phyloP scores from a whole-genome alignment of 2,888 invertebrate genomes.

The Dasypolia templi region DNA sequence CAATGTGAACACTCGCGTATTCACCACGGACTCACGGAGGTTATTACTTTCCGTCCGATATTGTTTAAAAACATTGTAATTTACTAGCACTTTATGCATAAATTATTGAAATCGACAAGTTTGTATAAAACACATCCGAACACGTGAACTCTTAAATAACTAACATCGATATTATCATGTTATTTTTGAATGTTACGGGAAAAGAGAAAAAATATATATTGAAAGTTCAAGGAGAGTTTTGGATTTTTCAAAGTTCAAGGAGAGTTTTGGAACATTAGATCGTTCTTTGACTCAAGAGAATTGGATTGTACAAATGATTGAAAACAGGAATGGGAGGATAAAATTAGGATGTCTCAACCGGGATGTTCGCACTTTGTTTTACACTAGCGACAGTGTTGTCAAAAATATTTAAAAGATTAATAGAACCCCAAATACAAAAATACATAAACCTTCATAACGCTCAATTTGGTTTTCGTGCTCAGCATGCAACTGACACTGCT shows the following conservation, averaged over 20 bases:
- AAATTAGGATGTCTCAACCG: conserved; percentile 20
- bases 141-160: conserved; percentile 35
- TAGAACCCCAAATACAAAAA: no score
- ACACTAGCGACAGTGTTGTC: no score
- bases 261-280: conserved; percentile 14
- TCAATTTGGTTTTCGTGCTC: no score
- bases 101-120: conserved; percentile 42
- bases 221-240: conserved; percentile 13
- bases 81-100: conserved; percentile 40
- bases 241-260: conserved; percentile 11
- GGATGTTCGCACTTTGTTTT: conserved; percentile 8
- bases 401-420: no score
- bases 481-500: no score
- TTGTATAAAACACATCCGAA: conserved; percentile 34
- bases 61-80: conserved; percentile 51
- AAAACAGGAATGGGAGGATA: conserved; percentile 17
- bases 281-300: conserved; percentile 9
- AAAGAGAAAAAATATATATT: not conserved
- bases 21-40: not conserved
- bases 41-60: conserved; percentile 45
- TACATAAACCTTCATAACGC: no score
- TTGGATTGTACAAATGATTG: conserved; percentile 32
- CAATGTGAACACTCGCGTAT: conserved; percentile 20
- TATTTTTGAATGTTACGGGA: conserved; percentile 10
- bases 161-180: not conserved